A percentile compares a stretch with the other conserved stretches of the same genome.
Conservation (phyloP, 2,113 vertebrate genomes). For the Camelus dromedarius region DNA sequence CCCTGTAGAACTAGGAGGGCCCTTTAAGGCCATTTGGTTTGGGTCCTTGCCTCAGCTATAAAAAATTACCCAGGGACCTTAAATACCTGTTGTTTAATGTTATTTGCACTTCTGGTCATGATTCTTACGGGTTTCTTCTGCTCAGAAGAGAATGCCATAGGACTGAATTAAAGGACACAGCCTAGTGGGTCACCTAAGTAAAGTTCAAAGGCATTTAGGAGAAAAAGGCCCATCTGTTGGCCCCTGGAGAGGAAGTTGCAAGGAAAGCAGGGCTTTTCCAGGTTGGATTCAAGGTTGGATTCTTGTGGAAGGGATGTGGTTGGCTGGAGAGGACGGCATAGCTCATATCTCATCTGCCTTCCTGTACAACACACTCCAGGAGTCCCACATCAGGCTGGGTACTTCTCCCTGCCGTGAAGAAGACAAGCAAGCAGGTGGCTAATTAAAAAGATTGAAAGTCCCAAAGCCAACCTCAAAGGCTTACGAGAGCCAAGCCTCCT, state of each 20-base stretch:
- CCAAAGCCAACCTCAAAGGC: background rate
- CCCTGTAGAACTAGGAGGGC: background rate
- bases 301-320: background rate
- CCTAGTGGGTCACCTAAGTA: slow-evolving; percentile 28
- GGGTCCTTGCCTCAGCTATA: background rate
- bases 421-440: background rate
- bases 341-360: background rate
- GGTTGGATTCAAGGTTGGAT: background rate
- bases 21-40: slow-evolving; percentile 1
- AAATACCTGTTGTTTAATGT: background rate
- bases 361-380: background rate
- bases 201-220: slow-evolving; percentile 46
- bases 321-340: background rate
- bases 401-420: slow-evolving; percentile 1
- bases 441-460: background rate
- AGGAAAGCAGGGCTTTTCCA: background rate
- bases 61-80: slow-evolving; percentile 2
- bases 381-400: background rate
- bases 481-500: background rate
- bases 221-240: background rate
- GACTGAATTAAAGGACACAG: background rate
- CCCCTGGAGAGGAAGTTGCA: background rate
- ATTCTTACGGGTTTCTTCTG: slow-evolving; percentile 14
- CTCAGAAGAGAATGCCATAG: background rate
- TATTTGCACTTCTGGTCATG: background rate